A percentile compares a stretch with the other conserved stretches of the same genome.
phyloP scores from a whole-genome alignment of 1,140 invertebrate species.

The Drosophila erecta region DNA sequence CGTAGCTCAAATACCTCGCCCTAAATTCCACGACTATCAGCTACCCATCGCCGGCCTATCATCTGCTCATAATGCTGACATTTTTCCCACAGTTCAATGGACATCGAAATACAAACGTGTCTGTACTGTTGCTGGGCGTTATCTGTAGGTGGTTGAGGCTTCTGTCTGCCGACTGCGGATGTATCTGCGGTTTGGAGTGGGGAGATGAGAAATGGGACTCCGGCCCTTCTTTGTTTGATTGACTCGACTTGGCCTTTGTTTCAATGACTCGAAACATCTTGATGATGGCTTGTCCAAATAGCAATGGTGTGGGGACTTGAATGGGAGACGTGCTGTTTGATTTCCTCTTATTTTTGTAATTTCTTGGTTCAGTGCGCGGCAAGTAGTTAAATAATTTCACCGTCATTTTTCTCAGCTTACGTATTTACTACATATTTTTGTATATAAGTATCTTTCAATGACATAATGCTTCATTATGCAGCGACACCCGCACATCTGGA shows the following conservation, averaged over 20 bases:
- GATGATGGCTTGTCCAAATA: slow-evolving; percentile 76
- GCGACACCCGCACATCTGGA: slow-evolving; percentile 36
- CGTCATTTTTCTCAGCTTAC: slow-evolving; percentile 63
- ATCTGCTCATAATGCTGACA: slow-evolving; percentile 75
- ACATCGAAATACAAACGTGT: slow-evolving; percentile 61
- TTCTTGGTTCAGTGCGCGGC: slow-evolving; percentile 68
- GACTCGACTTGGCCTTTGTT: slow-evolving; percentile 74
- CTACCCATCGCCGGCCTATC: slow-evolving; percentile 32
- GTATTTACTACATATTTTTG: background rate
- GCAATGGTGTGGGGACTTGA: background rate
- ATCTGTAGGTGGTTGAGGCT: slow-evolving; percentile 34
- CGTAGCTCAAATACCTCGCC: slow-evolving; percentile 43
- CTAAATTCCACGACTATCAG: slow-evolving; percentile 13
- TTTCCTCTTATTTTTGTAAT: slow-evolving; percentile 55
- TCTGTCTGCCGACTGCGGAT: slow-evolving; percentile 6
- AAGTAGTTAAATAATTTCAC: slow-evolving; percentile 69
- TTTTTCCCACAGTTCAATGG: slow-evolving; percentile 73
- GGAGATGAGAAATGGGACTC: slow-evolving; percentile 43
- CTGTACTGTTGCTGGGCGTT: slow-evolving; percentile 38
- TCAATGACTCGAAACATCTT: slow-evolving; percentile 80
- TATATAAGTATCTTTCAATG: slow-evolving; percentile 10
- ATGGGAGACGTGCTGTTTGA: slow-evolving; percentile 48
- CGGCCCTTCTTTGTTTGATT: slow-evolving; percentile 75
- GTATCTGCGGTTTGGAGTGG: slow-evolving; percentile 17
- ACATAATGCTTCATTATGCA: slow-evolving; percentile 63